These are phyloP conservation scores for Lepidurus couesii DNA, from an alignment of 1,140 invertebrate species.

Conservation along the genomic window DNA sequence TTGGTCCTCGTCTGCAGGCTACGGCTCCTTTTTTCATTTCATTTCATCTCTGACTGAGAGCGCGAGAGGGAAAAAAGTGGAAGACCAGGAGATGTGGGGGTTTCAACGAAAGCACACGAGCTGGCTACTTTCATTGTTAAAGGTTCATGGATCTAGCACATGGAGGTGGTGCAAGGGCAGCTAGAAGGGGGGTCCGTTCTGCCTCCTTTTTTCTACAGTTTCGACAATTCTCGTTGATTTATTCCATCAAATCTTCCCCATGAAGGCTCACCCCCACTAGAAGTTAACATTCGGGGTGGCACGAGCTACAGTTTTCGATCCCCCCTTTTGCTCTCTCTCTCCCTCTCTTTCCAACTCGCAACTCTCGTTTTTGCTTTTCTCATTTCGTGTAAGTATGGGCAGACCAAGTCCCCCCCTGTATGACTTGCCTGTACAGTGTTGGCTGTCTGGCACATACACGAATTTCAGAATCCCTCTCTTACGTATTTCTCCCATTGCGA, in stretches of 20 bases:
- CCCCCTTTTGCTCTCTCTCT: background rate
- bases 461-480: constrained; percentile 22
- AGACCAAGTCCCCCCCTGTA: background rate
- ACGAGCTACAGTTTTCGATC: constrained; percentile 19
- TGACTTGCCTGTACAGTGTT: constrained; percentile 2
- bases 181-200: background rate
- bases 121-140: constrained; percentile 16
- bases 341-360: background rate
- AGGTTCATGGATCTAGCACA: background rate
- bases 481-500: constrained; percentile 21
- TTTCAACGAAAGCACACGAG: constrained; percentile 6
- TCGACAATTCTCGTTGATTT: constrained; percentile 15
- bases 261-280: constrained; percentile 7
- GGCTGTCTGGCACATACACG: constrained; percentile 13
- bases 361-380: constrained; percentile 11
- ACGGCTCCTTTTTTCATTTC: background rate
- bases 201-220: constrained; percentile 7
- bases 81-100: background rate
- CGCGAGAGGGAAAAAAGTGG: background rate
- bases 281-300: constrained; percentile 10
- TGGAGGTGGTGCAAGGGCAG: background rate
- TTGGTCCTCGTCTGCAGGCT: constrained; percentile 9
- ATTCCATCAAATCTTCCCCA: constrained; percentile 16
- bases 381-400: constrained; percentile 14
- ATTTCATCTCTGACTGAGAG: background rate